Percentiles rank a stretch among this genome's conserved stretches.
These are phyloP conservation scores for Cepphus grylle DNA, from an alignment of 2,113 vertebrate genomes.

Conservation along the genomic window DNA sequence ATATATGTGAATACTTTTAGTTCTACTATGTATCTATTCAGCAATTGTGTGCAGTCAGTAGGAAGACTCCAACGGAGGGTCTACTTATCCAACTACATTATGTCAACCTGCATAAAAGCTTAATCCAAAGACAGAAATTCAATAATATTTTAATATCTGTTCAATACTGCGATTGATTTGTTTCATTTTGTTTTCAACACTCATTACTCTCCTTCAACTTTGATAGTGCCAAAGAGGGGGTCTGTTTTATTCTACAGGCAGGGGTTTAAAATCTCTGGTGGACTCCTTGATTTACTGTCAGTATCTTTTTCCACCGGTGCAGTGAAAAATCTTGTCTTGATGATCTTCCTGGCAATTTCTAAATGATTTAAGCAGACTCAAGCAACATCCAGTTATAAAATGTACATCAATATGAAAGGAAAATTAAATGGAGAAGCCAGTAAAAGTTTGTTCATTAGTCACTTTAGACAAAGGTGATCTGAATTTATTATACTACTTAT, in stretches of 20 bases:
- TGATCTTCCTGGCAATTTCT: background rate
- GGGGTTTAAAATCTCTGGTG: background rate
- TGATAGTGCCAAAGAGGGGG: background rate
- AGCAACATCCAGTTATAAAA: background rate
- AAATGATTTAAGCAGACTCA: background rate
- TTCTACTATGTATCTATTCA: background rate
- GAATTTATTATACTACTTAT: background rate
- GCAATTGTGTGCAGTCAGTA: background rate
- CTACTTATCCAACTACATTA: background rate
- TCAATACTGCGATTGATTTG: background rate
- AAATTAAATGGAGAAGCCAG: background rate
- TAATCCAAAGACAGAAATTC: background rate
- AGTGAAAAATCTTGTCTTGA: background rate
- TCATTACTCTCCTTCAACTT: background rate
- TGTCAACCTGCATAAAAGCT: background rate
- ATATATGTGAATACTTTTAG: background rate
- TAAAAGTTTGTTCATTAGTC: background rate
- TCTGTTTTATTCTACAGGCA: background rate
- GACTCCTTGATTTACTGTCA: background rate
- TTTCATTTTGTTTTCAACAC: background rate
- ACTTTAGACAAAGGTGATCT: background rate
- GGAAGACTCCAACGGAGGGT: background rate
- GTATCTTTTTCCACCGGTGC: background rate
- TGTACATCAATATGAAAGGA: background rate
- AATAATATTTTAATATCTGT: conserved; percentile 7